Conservation (phyloP, 1,140 invertebrate genomes). For the Calliopsis andreniformis region DNA sequence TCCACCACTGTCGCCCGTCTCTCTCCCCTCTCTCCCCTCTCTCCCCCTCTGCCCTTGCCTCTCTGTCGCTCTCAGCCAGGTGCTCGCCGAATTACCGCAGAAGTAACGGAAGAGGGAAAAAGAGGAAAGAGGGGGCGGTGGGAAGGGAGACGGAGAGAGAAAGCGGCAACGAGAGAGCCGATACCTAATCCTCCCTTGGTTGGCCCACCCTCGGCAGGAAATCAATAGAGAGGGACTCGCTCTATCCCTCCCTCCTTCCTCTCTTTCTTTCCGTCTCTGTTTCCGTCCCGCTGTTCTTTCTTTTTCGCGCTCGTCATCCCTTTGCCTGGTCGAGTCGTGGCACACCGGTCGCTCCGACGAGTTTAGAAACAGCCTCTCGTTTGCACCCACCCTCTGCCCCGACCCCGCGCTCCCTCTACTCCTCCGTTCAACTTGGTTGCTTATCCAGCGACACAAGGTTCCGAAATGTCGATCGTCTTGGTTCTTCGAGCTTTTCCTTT, state of each 20-base stretch:
- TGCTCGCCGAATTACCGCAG: slow-evolving; percentile 50
- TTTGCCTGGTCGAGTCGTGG: slow-evolving; percentile 3
- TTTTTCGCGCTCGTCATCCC: slow-evolving; percentile 22
- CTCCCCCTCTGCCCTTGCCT: not conserved
- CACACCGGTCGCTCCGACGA: slow-evolving; percentile 15
- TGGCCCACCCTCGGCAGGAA: slow-evolving; percentile 72
- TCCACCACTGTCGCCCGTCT: not conserved
- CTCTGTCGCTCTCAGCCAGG: slow-evolving; percentile 25
- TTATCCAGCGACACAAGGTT: not conserved
- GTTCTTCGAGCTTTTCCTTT: not conserved
- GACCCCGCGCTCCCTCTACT: not conserved
- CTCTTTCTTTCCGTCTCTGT: slow-evolving; percentile 32
- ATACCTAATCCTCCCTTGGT: slow-evolving; percentile 72
- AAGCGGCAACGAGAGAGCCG: slow-evolving; percentile 53
- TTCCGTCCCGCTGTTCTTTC: slow-evolving; percentile 27
- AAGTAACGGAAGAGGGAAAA: slow-evolving; percentile 29
- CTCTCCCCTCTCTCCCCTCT: not conserved
- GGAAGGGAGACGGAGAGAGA: slow-evolving; percentile 10
- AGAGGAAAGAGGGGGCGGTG: slow-evolving; percentile 2
- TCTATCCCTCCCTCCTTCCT: slow-evolving; percentile 48
- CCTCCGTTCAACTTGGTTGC: not conserved
- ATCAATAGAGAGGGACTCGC: slow-evolving; percentile 75
- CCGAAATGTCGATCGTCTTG: not conserved
- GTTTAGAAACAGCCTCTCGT: slow-evolving; percentile 24
- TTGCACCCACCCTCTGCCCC: not conserved